Base-by-base conservation (phyloP, 2,888 invertebrate genomes). In the Meandrusa payeni region DNA sequence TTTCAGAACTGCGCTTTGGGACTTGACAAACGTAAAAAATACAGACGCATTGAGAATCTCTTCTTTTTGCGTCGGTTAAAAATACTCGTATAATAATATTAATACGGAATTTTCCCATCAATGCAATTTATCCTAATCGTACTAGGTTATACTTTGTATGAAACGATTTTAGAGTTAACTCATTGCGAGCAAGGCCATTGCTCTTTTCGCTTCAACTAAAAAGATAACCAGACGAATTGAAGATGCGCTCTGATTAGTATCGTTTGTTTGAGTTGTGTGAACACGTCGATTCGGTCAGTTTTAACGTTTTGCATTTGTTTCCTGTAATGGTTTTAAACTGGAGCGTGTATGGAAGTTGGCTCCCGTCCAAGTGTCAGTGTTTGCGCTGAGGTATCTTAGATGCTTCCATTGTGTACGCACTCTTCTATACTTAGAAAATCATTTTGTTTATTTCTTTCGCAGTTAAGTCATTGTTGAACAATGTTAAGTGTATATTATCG, bases 311-410 rank as follows among this genome's bases (percentile, higher is more conserved):
- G 55, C 59, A 12, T 12, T 32, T 26, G 41, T 24, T 59, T 58
- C 59, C 61, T 61, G 60, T 60, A 65, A 60, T 68, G 62, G 64
- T 65, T 52, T 56, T 56, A 54, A 59, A 58, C 43, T 48, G 52
- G 38, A 56, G 58, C 63, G 55, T 53, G 61, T 68, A 71, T 63
- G 70, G 71, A 69, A 62, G 69, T 73, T 83, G 83, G 82, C 76
- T 40, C 20, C 39, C 43, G 59, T 76, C 79, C 72, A 63, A 54
- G 49, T 59, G 64, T 67, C 54, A 57, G 60, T 50, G 58, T 59
- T 64, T 57, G 43, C 23, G 7, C 17, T 34, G 34, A 34, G 20
- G 20, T 41, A 28, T 33, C 42, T 36, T 39, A 31, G 45, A 46
- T 46, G 39, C 6, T 37, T 41, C 37, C 11, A 20, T 36, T 7